Evolutionary conservation across 2,888 invertebrate species (phyloP).

Genomic region (Ischnus inquisitorius): DNA sequence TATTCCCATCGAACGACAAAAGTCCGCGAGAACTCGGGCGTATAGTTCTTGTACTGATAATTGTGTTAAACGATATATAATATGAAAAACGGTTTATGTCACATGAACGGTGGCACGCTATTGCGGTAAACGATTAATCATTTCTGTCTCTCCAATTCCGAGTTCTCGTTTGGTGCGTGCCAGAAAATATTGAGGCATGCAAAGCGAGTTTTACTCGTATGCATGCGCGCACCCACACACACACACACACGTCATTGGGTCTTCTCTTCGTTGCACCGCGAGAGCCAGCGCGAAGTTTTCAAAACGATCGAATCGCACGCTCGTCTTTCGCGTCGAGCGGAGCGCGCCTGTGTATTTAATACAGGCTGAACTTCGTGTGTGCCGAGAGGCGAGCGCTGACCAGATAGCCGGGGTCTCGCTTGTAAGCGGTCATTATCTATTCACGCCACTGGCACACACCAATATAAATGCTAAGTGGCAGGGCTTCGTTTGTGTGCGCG

Average conservation of each 20-base stretch:
- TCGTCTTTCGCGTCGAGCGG: conserved; percentile 55
- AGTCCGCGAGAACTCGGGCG: background rate
- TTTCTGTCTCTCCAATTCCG: conserved; percentile 32
- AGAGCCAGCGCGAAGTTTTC: conserved; percentile 23
- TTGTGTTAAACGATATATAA: background rate
- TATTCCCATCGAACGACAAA: background rate
- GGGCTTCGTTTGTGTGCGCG: conserved; percentile 66
- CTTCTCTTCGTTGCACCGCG: background rate
- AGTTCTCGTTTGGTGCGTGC: conserved; percentile 44
- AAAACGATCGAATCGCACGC: conserved; percentile 66
- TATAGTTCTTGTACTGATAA: background rate
- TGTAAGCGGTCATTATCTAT: conserved; percentile 80
- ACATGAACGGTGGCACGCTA: conserved; percentile 13
- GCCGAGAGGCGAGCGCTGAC: conserved; percentile 51
- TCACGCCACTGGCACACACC: conserved; percentile 78
- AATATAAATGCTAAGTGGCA: conserved; percentile 78
- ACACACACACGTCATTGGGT: too few species aligned
- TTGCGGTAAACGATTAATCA: conserved; percentile 35
- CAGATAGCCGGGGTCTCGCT: conserved; percentile 68
- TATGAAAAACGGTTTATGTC: conserved; percentile 1
- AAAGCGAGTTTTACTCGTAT: conserved; percentile 21
- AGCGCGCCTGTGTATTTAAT: conserved; percentile 41
- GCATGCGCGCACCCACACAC: too few species aligned
- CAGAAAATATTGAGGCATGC: conserved; percentile 47
- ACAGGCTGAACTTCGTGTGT: conserved; percentile 2